Evolutionary conservation across 1,140 invertebrate genomes (phyloP), one percentile per base, ranked within the genome.

Genomic region (Aphidius gifuensis): DNA sequence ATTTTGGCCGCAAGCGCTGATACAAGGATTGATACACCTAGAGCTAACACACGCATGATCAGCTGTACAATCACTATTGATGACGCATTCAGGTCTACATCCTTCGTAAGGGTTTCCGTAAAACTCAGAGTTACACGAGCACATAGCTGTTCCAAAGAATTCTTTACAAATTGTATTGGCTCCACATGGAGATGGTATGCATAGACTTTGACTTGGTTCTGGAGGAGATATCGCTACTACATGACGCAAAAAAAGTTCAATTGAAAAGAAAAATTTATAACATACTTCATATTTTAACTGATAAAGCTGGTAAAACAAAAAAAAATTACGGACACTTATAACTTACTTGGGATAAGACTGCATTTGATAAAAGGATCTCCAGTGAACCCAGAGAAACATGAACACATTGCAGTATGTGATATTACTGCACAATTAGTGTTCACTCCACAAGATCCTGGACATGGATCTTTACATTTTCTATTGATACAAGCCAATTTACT

Each of bases 91-190:
- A 16, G 88, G 88, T 69, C 87, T 79, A 73, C 89, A 91, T 16
- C 87, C 87, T 71, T 88, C 84, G 71, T 89, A 91, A 5, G 90
- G 90, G 81, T 92, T 90, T 48, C 91, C 91, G 67, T 87, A 84
- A 69, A 90, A 91, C 42, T 88, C 86, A 2, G 85, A 79, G 9
- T 87, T 74, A 74, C 91, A 92, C 51, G 85, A 82, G 72, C 91
- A 93, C 43, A 87, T 82, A 16, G 86, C 88, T 38, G 85, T 84
- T 43, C 85, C 83, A 66, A 85, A 84, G 62, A 83, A 83, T 74
- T 89, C 87, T 69, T 84, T 82, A 69, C 90, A 92, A 21, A 86
- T 69, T 21, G 90, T 89, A 76, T 92, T 92, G 5, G 85, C 71
- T 45, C 90, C 90, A 75, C 90, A 92, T 0, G 90, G 89, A 48